Conservation (phyloP, 2,797 vertebrate species). For the Muraenolepis orangiensis region DNA sequence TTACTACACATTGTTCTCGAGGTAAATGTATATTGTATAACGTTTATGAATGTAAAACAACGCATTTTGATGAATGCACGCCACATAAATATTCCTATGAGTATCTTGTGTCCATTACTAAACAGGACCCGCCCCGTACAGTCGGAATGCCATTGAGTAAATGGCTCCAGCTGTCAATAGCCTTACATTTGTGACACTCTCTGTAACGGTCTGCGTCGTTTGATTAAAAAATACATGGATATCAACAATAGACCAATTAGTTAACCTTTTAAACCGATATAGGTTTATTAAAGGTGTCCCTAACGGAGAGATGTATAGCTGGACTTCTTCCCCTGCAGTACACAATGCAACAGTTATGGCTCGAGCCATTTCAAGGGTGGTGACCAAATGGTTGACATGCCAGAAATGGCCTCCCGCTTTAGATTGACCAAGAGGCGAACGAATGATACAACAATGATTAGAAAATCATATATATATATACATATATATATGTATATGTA, state of each 20-base stretch:
- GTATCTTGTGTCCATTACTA: conserved; percentile 31
- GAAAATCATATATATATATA: too few relatives aligned
- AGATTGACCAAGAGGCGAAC: not conserved
- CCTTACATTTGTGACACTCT: not conserved
- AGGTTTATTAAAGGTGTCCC: not conserved
- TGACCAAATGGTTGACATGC: conserved; percentile 42
- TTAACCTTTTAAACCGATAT: not conserved
- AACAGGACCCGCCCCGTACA: conserved; percentile 60
- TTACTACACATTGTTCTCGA: not conserved
- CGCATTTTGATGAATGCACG: not conserved
- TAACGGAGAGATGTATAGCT: not conserved
- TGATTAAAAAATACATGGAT: not conserved
- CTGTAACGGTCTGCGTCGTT: not conserved
- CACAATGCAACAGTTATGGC: not conserved
- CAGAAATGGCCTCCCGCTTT: conserved; percentile 19
- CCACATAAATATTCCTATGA: not conserved
- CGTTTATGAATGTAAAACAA: not conserved
- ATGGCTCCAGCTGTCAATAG: conserved; percentile 37
- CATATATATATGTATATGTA: too few relatives aligned
- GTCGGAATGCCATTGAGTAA: conserved; percentile 36
- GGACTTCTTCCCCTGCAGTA: not conserved
- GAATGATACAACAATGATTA: not conserved
- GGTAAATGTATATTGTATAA: not conserved
- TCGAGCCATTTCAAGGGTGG: conserved; percentile 26
- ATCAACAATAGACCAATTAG: not conserved